Percentiles rank a stretch among this genome's conserved stretches.
phyloP scores from a whole-genome alignment of 2,797 vertebrate genomes.

The Anomalospiza imberbis region DNA sequence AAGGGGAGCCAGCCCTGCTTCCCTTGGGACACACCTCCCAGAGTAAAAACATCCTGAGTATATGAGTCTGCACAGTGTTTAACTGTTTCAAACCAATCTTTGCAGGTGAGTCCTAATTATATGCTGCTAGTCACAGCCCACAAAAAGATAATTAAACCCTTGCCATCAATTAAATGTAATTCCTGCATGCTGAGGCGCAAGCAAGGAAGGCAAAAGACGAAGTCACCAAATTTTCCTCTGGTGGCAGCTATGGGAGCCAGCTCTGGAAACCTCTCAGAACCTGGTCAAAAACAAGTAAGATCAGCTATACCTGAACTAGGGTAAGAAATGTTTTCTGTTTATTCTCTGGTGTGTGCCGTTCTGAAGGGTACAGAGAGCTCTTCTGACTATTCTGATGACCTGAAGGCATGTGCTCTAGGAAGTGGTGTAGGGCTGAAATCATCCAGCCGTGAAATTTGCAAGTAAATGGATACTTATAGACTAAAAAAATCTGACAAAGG shows the following conservation, averaged over 20 bases:
- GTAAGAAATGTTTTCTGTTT: not conserved
- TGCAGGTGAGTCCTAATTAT: constrained; percentile 20
- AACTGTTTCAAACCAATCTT: constrained; percentile 53
- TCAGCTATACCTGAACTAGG: not conserved
- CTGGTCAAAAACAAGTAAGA: not conserved
- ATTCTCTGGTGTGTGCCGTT: not conserved
- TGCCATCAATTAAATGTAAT: constrained; percentile 2
- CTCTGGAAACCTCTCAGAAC: not conserved
- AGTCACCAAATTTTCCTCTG: not conserved
- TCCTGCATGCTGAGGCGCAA: not conserved
- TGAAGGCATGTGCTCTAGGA: not conserved
- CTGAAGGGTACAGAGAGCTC: not conserved
- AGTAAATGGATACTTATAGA: not conserved
- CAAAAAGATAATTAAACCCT: constrained; percentile 14
- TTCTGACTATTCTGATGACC: not conserved
- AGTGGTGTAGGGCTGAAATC: not conserved
- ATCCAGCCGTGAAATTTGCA: not conserved
- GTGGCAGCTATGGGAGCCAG: not conserved
- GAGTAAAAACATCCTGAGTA: not conserved
- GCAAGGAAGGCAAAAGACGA: not conserved
- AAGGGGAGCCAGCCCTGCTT: not conserved
- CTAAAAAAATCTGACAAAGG: not conserved
- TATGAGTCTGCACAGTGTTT: not conserved
- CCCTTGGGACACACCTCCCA: not conserved
- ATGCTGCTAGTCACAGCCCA: not conserved